These are phyloP conservation scores for Drosophila paulistorum DNA, from an alignment of 1,140 invertebrate species.

Conservation along the genomic window DNA sequence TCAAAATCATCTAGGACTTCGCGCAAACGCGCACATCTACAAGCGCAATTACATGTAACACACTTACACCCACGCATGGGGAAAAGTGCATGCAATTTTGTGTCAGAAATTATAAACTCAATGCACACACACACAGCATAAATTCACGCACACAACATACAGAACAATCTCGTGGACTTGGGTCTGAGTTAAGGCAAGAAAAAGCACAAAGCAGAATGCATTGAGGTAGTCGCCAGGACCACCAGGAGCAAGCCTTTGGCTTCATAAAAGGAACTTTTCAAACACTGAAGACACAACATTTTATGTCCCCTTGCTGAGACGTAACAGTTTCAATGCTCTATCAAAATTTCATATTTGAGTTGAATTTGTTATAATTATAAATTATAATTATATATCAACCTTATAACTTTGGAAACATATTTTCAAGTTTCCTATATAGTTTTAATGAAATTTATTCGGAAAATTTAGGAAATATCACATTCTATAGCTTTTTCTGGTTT, in stretches of 20 bases:
- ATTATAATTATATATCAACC: no score
- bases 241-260: background rate
- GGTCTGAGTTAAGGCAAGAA: background rate
- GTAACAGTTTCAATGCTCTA: background rate
- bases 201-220: background rate
- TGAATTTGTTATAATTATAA: no score
- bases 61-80: slow-evolving; percentile 20
- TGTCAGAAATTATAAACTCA: slow-evolving; percentile 72
- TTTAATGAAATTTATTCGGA: no score
- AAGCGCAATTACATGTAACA: slow-evolving; percentile 66
- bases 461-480: no score
- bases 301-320: background rate
- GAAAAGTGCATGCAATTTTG: slow-evolving; percentile 71
- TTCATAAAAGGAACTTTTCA: background rate
- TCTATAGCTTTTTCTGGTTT: no score
- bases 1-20: slow-evolving; percentile 27
- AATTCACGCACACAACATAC: slow-evolving; percentile 26
- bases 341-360: background rate
- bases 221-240: no score
- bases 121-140: slow-evolving; percentile 34
- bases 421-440: no score
- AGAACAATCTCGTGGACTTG: background rate
- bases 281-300: background rate
- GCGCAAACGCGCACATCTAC: slow-evolving; percentile 52
- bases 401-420: no score